phyloP scores from a whole-genome alignment of 2,888 invertebrate genomes.

The Xestoiulus laeticollis region DNA sequence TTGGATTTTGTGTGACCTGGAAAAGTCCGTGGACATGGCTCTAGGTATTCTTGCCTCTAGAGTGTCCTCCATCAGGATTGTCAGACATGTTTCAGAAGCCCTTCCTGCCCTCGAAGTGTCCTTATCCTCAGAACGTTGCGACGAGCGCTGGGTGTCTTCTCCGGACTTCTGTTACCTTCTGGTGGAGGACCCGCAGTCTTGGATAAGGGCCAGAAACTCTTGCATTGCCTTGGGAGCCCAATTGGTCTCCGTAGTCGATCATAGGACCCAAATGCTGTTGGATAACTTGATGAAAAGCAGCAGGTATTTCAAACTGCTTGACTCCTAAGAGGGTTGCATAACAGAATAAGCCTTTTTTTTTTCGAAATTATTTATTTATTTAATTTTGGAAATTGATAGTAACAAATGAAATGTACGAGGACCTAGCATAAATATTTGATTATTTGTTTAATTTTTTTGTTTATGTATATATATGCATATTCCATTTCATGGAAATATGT shows the following conservation, averaged over 20 bases:
- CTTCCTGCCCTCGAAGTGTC: conserved; percentile 23
- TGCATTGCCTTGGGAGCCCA: conserved; percentile 74
- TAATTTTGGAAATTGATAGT: no score
- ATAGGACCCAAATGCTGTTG: conserved; percentile 72
- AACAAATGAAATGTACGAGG: no score
- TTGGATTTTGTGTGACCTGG: conserved; percentile 40
- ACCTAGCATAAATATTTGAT: no score
- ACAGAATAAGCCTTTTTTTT: no score
- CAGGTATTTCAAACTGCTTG: no score
- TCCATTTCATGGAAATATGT: no score
- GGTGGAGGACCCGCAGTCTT: conserved; percentile 70
- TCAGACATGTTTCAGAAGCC: conserved; percentile 10
- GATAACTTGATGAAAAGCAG: conserved; percentile 72
- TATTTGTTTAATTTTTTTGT: no score
- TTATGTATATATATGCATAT: no score
- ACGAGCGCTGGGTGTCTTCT: conserved; percentile 73
- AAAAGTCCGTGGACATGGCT: background rate
- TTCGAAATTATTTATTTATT: no score
- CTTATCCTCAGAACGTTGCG: conserved; percentile 56
- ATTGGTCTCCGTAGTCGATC: conserved; percentile 73
- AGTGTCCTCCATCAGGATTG: background rate
- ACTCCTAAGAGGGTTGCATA: no score
- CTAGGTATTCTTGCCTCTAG: background rate
- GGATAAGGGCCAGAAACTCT: conserved; percentile 75
- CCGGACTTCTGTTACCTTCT: conserved; percentile 75